Base-by-base conservation (phyloP, 2,888 invertebrate species). In the Tachina grossa region DNA sequence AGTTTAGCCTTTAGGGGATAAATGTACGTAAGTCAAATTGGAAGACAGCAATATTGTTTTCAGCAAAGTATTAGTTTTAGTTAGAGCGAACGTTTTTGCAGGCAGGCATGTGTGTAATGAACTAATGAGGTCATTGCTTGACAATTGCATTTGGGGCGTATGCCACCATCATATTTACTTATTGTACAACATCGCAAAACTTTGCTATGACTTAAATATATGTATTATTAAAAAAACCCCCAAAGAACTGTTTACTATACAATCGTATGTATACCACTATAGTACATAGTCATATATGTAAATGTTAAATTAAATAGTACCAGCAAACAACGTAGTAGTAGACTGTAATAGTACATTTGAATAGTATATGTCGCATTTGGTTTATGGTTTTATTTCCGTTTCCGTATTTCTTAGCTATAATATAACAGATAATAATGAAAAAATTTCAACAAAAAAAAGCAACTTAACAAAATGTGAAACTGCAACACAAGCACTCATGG, bases 41-140 rank as follows among this genome's bases (percentile, higher is more conserved):
- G 74, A 77, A 77, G 77, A 82, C 74, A 82, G 49, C 31, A 61
- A 45, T 43, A 16, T 65, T 66, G 16, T 63, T 75, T 71, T 53
- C 19, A 77, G 55, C 63, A 74, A n/a, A 72, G 59, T 78, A 63
- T 85, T 68, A 49, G 63, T 75, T 63, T 61, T 19, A 53, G 51
- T 53, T 39, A 6, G 14, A 74, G 14, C 16, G 45, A 61, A 39
- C 68, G 41, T 14, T 51, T 47, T 51, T 47, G 66, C n/a, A 13
- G 59, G 11, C 49, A 41, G 39, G 11, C 31, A 49, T 63, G 43
- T 74, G 22, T 75, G 43, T 55, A 14, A 16, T 16, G 19, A 77
- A 75, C 72, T 90, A 91, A 91, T 89, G 91, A 90, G 91, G 90
- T 91, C 91, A 91, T 90, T 90, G 90, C 90, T 90, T 90, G 91